phyloP scores from a whole-genome alignment of 2,888 invertebrate genomes.

The Cosmorhoe ocellata region DNA sequence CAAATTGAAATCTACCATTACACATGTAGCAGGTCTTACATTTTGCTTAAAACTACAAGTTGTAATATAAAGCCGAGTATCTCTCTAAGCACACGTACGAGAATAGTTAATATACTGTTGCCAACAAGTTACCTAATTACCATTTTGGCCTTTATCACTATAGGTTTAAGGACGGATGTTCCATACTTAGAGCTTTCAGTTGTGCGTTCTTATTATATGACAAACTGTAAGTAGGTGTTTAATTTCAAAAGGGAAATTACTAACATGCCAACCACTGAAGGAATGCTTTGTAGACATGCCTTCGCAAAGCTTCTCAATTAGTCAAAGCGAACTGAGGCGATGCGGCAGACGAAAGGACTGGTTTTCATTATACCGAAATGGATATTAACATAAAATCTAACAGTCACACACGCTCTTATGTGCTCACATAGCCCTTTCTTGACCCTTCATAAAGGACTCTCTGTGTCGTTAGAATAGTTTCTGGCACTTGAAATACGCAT shows the following conservation, averaged over 20 bases:
- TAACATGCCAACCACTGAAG: constrained; percentile 24
- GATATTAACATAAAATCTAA: not conserved
- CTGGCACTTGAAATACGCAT: not conserved
- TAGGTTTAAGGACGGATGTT: not conserved
- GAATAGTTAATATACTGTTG: constrained; percentile 8
- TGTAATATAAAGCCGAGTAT: constrained; percentile 11
- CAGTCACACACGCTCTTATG: not conserved
- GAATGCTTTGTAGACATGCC: constrained; percentile 26
- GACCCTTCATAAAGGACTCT: not conserved
- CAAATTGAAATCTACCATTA: not conserved
- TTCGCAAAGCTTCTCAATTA: constrained; percentile 23
- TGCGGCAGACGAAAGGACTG: constrained; percentile 6
- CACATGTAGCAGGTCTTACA: not conserved
- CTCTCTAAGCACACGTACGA: constrained; percentile 6
- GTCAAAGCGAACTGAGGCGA: constrained; percentile 10
- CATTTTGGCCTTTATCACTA: constrained; percentile 5
- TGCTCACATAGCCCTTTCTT: not conserved
- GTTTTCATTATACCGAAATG: constrained; percentile 6
- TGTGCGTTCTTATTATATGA: constrained; percentile 20
- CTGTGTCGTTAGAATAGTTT: not conserved
- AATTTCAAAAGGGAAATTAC: constrained; percentile 28
- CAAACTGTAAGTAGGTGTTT: constrained; percentile 24
- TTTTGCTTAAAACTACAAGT: not conserved
- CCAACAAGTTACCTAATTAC: not conserved
- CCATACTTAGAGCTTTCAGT: not conserved